phyloP scores from a whole-genome alignment of 2,888 invertebrate species.

The Eustalomyia histrio region DNA sequence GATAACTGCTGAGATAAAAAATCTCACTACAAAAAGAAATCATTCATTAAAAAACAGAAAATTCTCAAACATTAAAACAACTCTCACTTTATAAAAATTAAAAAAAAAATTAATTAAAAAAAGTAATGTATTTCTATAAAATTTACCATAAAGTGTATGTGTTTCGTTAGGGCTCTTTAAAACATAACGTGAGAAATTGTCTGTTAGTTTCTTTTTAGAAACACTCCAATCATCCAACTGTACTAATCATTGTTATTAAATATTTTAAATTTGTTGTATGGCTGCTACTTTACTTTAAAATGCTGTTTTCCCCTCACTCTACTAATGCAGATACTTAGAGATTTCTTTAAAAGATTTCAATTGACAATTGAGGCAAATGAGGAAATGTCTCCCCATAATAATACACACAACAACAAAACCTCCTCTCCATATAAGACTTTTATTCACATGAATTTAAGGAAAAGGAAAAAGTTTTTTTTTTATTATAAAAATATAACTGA shows the following conservation, averaged over 20 bases:
- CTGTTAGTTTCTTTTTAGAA: background rate
- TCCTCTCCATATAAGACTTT: slow-evolving; percentile 47
- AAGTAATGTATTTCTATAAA: slow-evolving; percentile 16
- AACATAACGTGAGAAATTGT: slow-evolving; percentile 13
- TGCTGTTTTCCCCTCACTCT: slow-evolving; percentile 56
- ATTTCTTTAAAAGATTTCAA: slow-evolving; percentile 73
- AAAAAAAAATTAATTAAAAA: slow-evolving; percentile 5
- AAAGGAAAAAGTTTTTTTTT: slow-evolving; percentile 36
- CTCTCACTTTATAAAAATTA: slow-evolving; percentile 40
- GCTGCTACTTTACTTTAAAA: background rate
- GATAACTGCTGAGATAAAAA: slow-evolving; percentile 36
- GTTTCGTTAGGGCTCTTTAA: slow-evolving; percentile 20
- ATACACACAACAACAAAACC: slow-evolving; percentile 12
- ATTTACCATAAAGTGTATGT: background rate
- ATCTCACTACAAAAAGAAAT: slow-evolving; percentile 8
- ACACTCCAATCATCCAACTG: background rate
- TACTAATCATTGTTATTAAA: slow-evolving; percentile 21
- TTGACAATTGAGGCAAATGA: slow-evolving; percentile 76
- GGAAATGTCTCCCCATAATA: slow-evolving; percentile 67
- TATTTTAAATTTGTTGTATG: slow-evolving; percentile 3
- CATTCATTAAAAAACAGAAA: background rate
- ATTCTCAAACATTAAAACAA: slow-evolving; percentile 40
- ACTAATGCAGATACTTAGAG: slow-evolving; percentile 71
- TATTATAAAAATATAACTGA: slow-evolving; percentile 14
- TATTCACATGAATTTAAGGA: slow-evolving; percentile 3